Base-by-base conservation (phyloP, 2,888 invertebrate species). In the Emmelina monodactyla region DNA sequence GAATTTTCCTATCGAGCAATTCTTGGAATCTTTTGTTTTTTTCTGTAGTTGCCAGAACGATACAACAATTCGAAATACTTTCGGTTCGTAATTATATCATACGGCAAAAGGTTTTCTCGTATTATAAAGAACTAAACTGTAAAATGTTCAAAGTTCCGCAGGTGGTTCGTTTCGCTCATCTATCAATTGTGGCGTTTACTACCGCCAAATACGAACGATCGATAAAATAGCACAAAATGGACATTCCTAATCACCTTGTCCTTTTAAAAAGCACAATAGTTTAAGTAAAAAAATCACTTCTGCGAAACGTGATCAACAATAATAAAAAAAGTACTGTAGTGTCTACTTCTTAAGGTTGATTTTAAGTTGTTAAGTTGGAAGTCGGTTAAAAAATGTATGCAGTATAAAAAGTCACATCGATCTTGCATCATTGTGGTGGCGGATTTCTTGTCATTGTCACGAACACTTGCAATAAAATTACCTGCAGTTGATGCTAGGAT, bases 231-330 rank as follows among this genome's bases (percentile, higher is more conserved):
- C 46, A 70, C 70, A 64, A 62, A 70, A 72, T 62, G 72, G 68
- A 72, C 76, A 75, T 62, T 58, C 65, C 67, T 72, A 75, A 76
- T 78, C 71, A 58, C 53, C 58, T 60, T 68, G 70, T 66, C 63
- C 62, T 62, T 62, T 66, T 62, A 65, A 67, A 67, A 65, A 59
- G 52, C 49, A 71, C 71, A 75, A 75, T 64, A 60, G 67, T 54
- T 37, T 33, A 35, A 38, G 37, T 32, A 44, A 55, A 64, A 66
- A 69, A 66, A 62, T 56, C 45, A 38, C 47, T 58, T 53, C 54
- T 43, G 45, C 50, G 47, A 47, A 56, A 39, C 40, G 37, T 28
- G n/a, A 11, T n/a, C n/a, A n/a, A n/a, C n/a, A n/a, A n/a, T n/a
- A n/a, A n/a, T n/a, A n/a, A n/a, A n/a, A n/a, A n/a, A n/a, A n/a